Conservation (phyloP, 1,140 invertebrate genomes). For the silkworm (Bombyx mori) region ASM3026992v2 NC_085111.1:948501-949000, state of each 20-base stretch:
- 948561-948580: too few species aligned
- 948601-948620: constrained; percentile 1
- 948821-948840: constrained; percentile 58
- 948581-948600: too few species aligned
- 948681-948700: constrained; percentile 70
- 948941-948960: constrained; percentile 50
- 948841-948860: constrained; percentile 59
- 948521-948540: too few species aligned
- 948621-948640: constrained; percentile 20
- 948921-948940: constrained; percentile 56
- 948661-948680: constrained; percentile 70
- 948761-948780: constrained; percentile 46
- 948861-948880: constrained; percentile 55
- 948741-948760: constrained; percentile 37
- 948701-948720: constrained; percentile 80
- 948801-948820: constrained; percentile 51
- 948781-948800: constrained; percentile 53
- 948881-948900: constrained; percentile 58
- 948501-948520: too few species aligned
- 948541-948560: too few species aligned
- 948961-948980: constrained; percentile 60
- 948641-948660: constrained; percentile 67
- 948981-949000: constrained; percentile 53
- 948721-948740: constrained; percentile 77
- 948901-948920: constrained; percentile 64